Conservation (phyloP, 2,797 vertebrate species). For the Acrossocheilus fasciatus region DNA sequence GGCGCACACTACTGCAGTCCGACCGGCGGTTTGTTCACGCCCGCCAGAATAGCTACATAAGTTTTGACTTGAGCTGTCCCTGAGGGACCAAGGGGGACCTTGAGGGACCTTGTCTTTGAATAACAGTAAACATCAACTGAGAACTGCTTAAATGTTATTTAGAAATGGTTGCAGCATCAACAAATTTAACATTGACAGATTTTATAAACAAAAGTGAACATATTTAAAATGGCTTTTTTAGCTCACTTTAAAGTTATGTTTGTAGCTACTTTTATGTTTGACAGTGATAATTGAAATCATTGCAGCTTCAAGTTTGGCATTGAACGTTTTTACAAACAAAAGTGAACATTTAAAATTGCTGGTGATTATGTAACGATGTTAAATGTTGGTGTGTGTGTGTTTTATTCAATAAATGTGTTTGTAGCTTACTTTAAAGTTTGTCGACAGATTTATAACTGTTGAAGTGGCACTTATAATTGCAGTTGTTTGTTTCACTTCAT, state of each 20-base stretch:
- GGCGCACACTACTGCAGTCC: constrained; percentile 44
- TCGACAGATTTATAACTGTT: constrained; percentile 46
- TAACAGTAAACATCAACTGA: constrained; percentile 22
- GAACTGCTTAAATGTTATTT: neutral
- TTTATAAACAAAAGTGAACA: neutral
- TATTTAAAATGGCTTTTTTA: neutral
- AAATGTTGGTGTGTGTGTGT: neutral
- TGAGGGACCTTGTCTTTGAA: constrained; percentile 21
- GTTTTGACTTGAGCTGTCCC: constrained; percentile 46
- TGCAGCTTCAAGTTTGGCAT: neutral
- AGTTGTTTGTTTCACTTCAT: constrained; percentile 54
- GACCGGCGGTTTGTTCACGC: constrained; percentile 13
- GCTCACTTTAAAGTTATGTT: neutral
- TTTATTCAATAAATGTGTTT: constrained; percentile 19
- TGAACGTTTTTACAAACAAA: constrained; percentile 3
- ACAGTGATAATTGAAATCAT: neutral
- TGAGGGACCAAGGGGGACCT: constrained; percentile 24
- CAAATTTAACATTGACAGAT: neutral
- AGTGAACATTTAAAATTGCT: neutral
- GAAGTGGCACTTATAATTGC: constrained; percentile 49
- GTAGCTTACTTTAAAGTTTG: constrained; percentile 28
- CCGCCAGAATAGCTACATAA: neutral
- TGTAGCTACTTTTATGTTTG: neutral
- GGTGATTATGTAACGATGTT: neutral
- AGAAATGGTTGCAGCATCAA: neutral